Conservation (phyloP, 2,797 vertebrate genomes). For the Balearica regulorum region DNA sequence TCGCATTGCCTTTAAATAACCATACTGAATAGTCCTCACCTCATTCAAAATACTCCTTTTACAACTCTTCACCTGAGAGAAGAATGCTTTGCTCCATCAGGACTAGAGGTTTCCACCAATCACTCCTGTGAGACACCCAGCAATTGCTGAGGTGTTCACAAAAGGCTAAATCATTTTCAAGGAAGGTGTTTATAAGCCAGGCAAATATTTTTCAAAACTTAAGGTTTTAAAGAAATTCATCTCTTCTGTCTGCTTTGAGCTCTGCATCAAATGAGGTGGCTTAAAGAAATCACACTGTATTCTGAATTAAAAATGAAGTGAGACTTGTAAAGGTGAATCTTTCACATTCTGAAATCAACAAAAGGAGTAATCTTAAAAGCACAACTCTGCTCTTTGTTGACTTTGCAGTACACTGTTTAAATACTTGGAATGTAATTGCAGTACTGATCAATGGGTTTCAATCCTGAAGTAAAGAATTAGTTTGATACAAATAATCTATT, state of each 20-base stretch:
- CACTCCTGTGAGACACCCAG: not conserved
- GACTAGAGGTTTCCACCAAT: not conserved
- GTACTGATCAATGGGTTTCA: not conserved
- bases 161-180: not conserved
- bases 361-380: not conserved
- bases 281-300: not conserved
- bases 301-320: not conserved
- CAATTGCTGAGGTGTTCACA: not conserved
- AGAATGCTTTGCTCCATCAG: rapidly evolving
- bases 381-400: not conserved
- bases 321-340: not conserved
- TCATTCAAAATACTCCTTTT: not conserved
- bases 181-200: not conserved
- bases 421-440: not conserved
- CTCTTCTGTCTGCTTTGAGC: not conserved
- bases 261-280: not conserved
- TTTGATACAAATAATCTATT: not conserved
- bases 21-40: not conserved
- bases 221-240: not conserved
- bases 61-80: not conserved
- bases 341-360: not conserved
- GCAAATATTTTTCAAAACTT: not conserved
- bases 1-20: not conserved
- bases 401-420: not conserved
- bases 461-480: not conserved